Conservation (phyloP, 2,888 invertebrate species). For the Hypena proboscidalis region DNA sequence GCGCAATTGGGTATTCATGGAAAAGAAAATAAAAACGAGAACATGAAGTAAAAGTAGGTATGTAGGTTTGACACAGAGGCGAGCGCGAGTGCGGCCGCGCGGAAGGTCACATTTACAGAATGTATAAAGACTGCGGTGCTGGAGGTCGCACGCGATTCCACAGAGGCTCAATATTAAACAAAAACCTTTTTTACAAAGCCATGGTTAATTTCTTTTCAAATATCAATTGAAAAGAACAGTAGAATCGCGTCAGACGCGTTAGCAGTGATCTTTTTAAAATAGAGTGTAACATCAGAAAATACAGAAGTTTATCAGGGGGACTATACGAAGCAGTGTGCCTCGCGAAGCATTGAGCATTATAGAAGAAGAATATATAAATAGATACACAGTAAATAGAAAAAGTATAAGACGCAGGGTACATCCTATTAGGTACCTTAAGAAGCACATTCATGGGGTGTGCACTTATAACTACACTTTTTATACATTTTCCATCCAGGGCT, state of each 20-base stretch:
- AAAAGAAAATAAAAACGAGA: slow-evolving; percentile 87
- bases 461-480: slow-evolving; percentile 69
- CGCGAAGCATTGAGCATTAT: slow-evolving; percentile 74
- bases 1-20: slow-evolving; percentile 94
- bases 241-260: slow-evolving; percentile 62
- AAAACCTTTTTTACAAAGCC: not conserved
- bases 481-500: slow-evolving; percentile 76
- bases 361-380: slow-evolving; percentile 62
- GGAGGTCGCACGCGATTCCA: slow-evolving; percentile 39
- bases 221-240: slow-evolving; percentile 20
- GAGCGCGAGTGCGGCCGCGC: slow-evolving; percentile 19
- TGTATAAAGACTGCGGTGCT: slow-evolving; percentile 44
- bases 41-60: slow-evolving; percentile 81
- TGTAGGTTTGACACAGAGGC: slow-evolving; percentile 63
- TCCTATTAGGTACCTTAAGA: slow-evolving; percentile 73
- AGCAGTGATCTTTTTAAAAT: slow-evolving; percentile 63
- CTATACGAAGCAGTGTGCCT: slow-evolving; percentile 78
- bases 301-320: slow-evolving; percentile 65
- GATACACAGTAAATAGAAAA: slow-evolving; percentile 70
- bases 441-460: slow-evolving; percentile 85
- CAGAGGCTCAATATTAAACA: not conserved
- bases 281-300: slow-evolving; percentile 57
- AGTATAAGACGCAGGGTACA: slow-evolving; percentile 68
- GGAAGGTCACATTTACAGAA: slow-evolving; percentile 29
- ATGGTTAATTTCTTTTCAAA: not conserved